Conservation (phyloP, 2,888 invertebrate species). For the Acanthosoma haemorrhoidale region DNA sequence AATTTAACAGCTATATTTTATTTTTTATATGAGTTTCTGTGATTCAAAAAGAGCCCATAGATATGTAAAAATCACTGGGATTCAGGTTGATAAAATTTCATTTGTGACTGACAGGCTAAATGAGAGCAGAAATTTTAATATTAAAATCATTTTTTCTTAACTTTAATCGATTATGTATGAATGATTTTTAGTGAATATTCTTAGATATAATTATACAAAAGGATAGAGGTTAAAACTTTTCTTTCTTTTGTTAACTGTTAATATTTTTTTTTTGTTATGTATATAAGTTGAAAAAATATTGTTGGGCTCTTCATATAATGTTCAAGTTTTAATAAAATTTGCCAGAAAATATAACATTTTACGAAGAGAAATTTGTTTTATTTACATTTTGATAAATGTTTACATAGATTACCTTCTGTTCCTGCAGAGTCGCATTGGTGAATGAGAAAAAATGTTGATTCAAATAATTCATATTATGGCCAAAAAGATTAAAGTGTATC, state of each 20-base stretch:
- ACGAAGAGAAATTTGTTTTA: background rate
- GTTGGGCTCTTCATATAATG: slow-evolving; percentile 10
- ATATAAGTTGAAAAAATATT: slow-evolving; percentile 9
- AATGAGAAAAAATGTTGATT: too few species aligned
- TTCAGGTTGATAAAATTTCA: background rate
- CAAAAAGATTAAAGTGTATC: too few species aligned
- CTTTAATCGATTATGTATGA: background rate
- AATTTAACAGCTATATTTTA: slow-evolving; percentile 12
- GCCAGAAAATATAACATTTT: slow-evolving; percentile 1
- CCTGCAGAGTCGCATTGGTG: too few species aligned
- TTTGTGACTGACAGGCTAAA: background rate
- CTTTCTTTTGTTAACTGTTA: background rate
- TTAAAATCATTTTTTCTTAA: background rate
- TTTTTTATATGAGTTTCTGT: slow-evolving; percentile 12
- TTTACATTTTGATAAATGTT: background rate
- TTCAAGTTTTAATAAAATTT: slow-evolving; percentile 4
- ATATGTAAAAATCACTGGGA: background rate
- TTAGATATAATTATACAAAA: slow-evolving; percentile 5
- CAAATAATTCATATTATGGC: too few species aligned
- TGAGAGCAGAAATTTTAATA: slow-evolving; percentile 1
- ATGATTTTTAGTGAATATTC: background rate
- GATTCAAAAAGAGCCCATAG: background rate
- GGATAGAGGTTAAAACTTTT: slow-evolving; percentile 2
- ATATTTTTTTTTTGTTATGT: slow-evolving; percentile 1
- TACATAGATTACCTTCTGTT: too few species aligned